Evolutionary conservation across 1,140 invertebrate species (phyloP).

Genomic region (Aphidius ervi): DNA sequence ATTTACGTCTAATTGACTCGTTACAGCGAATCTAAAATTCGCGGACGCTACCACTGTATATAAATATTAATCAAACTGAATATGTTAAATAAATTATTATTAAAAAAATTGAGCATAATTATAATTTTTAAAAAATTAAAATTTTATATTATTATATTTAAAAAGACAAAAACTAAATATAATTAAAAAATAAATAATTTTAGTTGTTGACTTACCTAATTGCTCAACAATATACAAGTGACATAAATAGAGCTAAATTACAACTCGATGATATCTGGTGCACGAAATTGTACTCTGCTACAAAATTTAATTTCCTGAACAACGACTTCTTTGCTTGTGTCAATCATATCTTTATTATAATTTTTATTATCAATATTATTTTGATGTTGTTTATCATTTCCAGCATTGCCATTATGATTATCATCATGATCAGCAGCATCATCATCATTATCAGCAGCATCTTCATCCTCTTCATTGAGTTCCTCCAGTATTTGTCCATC

Average conservation of each 20-base stretch:
- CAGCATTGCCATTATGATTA: neutral
- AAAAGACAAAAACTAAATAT: too few relatives aligned
- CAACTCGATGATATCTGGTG: slow-evolving; percentile 47
- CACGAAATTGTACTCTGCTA: slow-evolving; percentile 42
- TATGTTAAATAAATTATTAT: too few relatives aligned
- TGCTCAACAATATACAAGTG: too few relatives aligned
- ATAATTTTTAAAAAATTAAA: too few relatives aligned
- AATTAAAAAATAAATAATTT: too few relatives aligned
- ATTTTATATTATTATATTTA: too few relatives aligned
- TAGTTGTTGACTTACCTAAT: too few relatives aligned
- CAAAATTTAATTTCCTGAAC: slow-evolving; percentile 38
- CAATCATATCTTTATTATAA: neutral
- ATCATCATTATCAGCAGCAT: slow-evolving; percentile 15
- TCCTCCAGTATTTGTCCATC: slow-evolving; percentile 35
- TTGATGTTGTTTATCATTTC: slow-evolving; percentile 13
- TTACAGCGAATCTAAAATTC: slow-evolving; percentile 2
- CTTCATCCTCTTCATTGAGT: slow-evolving; percentile 34
- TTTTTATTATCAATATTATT: neutral
- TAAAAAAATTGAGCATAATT: neutral
- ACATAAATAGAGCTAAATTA: slow-evolving; percentile 21
- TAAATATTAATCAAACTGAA: too few relatives aligned
- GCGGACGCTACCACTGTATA: neutral
- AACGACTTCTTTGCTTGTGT: slow-evolving; percentile 25
- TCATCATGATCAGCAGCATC: neutral
- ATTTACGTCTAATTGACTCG: slow-evolving; percentile 17